Evolutionary conservation across 1,140 invertebrate species (phyloP), one percentile per base, ranked within the genome.

Genomic region (Nephila pilipes): DNA sequence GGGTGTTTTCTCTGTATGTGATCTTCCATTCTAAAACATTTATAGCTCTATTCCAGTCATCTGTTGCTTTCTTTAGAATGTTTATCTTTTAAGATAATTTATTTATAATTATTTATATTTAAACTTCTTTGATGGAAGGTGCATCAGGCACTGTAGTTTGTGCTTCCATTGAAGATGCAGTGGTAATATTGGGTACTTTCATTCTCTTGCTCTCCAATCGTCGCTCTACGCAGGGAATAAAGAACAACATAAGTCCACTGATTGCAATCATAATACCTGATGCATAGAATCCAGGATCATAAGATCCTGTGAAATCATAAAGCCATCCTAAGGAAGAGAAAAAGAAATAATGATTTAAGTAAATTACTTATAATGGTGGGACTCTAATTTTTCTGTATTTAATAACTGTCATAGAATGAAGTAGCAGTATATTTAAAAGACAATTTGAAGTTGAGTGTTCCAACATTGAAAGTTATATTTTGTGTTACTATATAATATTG

Each of bases 171-270:
- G 57, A 4, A 22, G 57, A 16, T 58, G 16, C 12, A 60, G 22
- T 16, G 5, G 22, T 22, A 4, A 14, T 12, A 3, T 36, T 18
- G 1, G 2, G 3, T 22, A 20, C 18, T 75, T 3, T 55, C 54
- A 18, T 75, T 69, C 36, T 25, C 55, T 29, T 87, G 46, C 87
- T 57, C 29, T 75, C n/a, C 1, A 36, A 0, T 38, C 20, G 46
- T 6, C 60, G 46, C 54, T 93, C 20, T n/a, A 94, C 69, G 57
- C 90, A 95, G 0, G 98, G 98, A 94, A 99, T 97, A 79, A 97
- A 95, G 95, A 98, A 99, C 63, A 99, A 96, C 96, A 99, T 98
- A 10, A 98, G 29, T 14, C 99, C 99, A 95, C 98, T 98, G 29
- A 98, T 87, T 2, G 97, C 97, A 65, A 99, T 98, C 95, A 97